A percentile compares a stretch with the other conserved stretches of the same genome.
Conservation (phyloP, 2,113 vertebrate genomes). For the Lepus timidus region DNA sequence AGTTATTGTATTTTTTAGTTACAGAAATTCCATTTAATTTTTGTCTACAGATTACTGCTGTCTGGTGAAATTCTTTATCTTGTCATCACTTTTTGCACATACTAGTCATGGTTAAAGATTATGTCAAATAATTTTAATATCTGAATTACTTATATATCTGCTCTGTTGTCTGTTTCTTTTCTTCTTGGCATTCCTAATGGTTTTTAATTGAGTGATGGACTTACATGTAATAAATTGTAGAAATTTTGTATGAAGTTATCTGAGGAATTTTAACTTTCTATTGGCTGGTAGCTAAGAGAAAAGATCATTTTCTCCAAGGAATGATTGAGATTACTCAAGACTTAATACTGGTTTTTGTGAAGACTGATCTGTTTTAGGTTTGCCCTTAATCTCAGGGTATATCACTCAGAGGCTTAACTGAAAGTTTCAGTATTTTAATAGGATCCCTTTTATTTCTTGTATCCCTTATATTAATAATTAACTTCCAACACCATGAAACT, state of each 20-base stretch:
- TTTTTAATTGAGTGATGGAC: background rate
- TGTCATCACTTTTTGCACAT: background rate
- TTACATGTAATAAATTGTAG: slow-evolving; percentile 25
- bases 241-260: background rate
- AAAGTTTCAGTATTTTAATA: background rate
- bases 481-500: background rate
- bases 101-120: slow-evolving; percentile 22
- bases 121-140: slow-evolving; percentile 5
- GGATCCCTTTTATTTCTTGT: background rate
- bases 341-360: background rate
- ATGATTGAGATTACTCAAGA: slow-evolving; percentile 32
- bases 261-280: slow-evolving; percentile 25
- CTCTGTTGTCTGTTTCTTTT: background rate
- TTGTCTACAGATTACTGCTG: slow-evolving; percentile 9
- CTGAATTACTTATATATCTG: background rate
- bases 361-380: background rate
- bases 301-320: background rate
- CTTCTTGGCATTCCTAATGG: background rate
- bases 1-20: background rate
- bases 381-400: background rate
- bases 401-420: background rate
- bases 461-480: background rate
- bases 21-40: slow-evolving; percentile 5
- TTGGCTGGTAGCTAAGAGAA: background rate
- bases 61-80: background rate